Evolutionary conservation across 2,797 vertebrate genomes (phyloP), one percentile per base, ranked within the genome.

Genomic region (Potorous gilbertii): DNA sequence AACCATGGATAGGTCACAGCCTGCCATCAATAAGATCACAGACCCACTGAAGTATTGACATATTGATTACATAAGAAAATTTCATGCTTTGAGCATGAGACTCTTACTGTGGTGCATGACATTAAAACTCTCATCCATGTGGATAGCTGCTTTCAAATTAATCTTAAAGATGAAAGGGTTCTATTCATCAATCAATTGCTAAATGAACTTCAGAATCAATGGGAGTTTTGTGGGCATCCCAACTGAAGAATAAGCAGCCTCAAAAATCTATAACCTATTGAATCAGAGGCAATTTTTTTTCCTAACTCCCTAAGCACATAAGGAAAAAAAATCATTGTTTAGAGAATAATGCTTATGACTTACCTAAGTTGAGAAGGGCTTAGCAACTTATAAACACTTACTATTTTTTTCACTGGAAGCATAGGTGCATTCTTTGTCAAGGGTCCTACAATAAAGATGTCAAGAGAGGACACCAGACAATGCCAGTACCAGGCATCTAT

Each of bases 111-210:
- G 74, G n/a, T 46, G 8, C 40, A 46, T 81, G 74, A 46, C 21
- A 46, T 81, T 46, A 81, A 46, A 81, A 81, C 74, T 66, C 34
- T 81, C 21, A 46, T 3, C 74, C 74, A 10, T 24, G 74, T 46
- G 74, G 74, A 81, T 46, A 81, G 74, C 74, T 81, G 74, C 40
- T 81, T 81, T 81, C 74, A 81, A 81, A 81, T 81, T 81, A 81
- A 81, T 81, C 74, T 81, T 46, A 81, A 81, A 46, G 40, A 81
- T 81, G 40, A 81, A 81, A 81, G 40, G 21, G 21, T 81, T 40
- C 74, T 81, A 81, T 81, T 46, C 74, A 81, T 81, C 74, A 46
- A 81, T 81, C 74, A 81, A 81, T 81, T 46, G 40, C 74, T 81
- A 81, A 81, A 81, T 81, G 74, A 81, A 81, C 40, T 81, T 81